phyloP scores from a whole-genome alignment of 53 echinoderm and acorn worm species.

The Echinarachnius parma region DNA sequence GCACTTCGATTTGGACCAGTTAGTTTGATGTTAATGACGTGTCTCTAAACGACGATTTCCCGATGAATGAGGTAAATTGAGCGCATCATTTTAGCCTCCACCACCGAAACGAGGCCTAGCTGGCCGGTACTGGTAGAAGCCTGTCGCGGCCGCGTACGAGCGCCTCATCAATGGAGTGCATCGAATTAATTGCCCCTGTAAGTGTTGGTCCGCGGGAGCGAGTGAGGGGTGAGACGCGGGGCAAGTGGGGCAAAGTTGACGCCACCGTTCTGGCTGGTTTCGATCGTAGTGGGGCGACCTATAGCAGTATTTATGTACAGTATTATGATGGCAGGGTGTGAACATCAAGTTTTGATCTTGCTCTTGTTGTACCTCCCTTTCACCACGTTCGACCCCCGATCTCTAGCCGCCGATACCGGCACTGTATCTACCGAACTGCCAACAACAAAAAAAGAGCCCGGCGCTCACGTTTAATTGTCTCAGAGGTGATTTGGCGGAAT shows the following conservation, averaged over 20 bases:
- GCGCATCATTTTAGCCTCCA: conserved; percentile 28
- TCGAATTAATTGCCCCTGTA: conserved; percentile 22
- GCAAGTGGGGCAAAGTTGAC: neutral
- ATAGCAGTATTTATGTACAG: too few relatives aligned
- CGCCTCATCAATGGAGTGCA: neutral
- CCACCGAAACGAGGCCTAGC: too few relatives aligned
- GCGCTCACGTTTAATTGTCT: conserved; percentile 36
- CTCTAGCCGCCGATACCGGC: too few relatives aligned
- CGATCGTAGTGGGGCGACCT: too few relatives aligned
- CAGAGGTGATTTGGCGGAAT: conserved; percentile 6
- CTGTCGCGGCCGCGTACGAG: conserved; percentile 32
- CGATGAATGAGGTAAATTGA: conserved; percentile 35
- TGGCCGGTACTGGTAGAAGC: too few relatives aligned
- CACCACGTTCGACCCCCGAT: too few relatives aligned
- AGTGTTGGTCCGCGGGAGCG: too few relatives aligned
- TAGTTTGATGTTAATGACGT: conserved; percentile 9
- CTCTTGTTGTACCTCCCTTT: too few relatives aligned
- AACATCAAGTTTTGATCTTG: too few relatives aligned
- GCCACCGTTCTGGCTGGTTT: too few relatives aligned
- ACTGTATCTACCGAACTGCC: too few relatives aligned
- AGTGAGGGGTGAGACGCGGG: neutral
- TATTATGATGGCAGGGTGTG: too few relatives aligned
- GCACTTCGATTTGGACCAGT: neutral
- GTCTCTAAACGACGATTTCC: conserved; percentile 45
- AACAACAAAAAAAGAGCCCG: conserved; percentile 1